Evolutionary conservation across 2,113 vertebrate species (phyloP), one percentile per base, ranked within the genome.

Genomic region (Rhabdomys dilectus): DNA sequence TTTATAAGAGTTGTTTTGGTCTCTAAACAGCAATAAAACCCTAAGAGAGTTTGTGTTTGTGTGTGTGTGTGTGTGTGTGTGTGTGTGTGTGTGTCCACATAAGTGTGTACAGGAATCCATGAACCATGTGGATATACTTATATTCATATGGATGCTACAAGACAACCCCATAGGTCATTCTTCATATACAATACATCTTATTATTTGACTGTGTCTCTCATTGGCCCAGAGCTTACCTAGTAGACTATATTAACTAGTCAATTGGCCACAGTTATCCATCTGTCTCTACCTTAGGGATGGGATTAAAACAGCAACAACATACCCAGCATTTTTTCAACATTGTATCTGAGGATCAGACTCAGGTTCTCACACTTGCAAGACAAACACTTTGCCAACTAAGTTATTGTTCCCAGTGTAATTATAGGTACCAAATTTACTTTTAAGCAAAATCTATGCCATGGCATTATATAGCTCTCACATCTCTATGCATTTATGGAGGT

Each of bases 381-480:
- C 19, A 48, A n/a, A 45, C 10, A 24, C 16, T 87, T 68, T 70
- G 26, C 3, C 66, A n/a, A n/a, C 66, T 88, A 11, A 88, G 5
- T 22, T 70, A 24, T 16, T 39, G 1, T 36, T 3, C 19, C 3
- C 7, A 88, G 31, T 53, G 34, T 51, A n/a, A 21, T 10, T 53
- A 53, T 17, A n/a, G 6, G 62, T 72, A 88, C n/a, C 10, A 97
- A 92, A 19, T 70, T 88, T 13, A 75, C 4, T 81, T 90, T 89
- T 81, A 96, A 97, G 96, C n/a, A 42, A 60, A 3, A 39, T 62
- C 0, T 62, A 91, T 56, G n/a, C 72, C 86, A 72, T 88, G 13
- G 26, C 72, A 58, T 72, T 87, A 7, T 24, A 53, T 56, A 17
- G 8, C 58, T 31, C 2, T 31, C 24, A 70, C 45, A 56, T 53